phyloP scores from a whole-genome alignment of 2,797 vertebrate species.

The Catharus ustulatus region DNA sequence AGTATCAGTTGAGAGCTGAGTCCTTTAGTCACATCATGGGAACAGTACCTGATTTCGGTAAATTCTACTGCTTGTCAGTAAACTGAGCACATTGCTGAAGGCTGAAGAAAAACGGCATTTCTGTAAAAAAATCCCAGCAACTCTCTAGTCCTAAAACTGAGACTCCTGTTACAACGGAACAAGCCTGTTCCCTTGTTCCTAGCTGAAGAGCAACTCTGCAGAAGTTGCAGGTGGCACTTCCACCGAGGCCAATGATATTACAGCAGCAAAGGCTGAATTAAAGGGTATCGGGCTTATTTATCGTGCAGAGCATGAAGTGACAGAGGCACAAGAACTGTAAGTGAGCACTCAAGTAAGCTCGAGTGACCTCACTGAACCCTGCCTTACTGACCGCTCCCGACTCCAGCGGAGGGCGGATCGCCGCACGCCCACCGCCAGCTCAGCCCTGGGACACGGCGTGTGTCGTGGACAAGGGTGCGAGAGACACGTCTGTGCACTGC shows the following conservation, averaged over 20 bases:
- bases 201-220: not conserved
- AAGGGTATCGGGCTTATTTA: not conserved
- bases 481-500: not conserved
- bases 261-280: not conserved
- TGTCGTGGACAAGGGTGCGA: rapidly evolving
- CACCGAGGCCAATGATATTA: not conserved
- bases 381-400: not conserved
- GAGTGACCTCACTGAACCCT: not conserved
- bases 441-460: rapidly evolving
- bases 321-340: not conserved
- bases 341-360: not conserved
- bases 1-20: not conserved
- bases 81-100: not conserved
- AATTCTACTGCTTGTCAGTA: not conserved
- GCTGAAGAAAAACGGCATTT: not conserved
- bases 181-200: not conserved
- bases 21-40: rapidly evolving
- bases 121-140: not conserved
- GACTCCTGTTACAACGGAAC: not conserved
- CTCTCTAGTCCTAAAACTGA: not conserved
- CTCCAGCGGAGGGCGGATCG: rapidly evolving
- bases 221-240: not conserved
- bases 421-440: rapidly evolving
- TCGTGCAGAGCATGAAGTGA: not conserved
- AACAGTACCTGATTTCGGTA: not conserved